Evolutionary conservation across 64 coral and sea anemone species (phyloP).

Genomic region (Pocillopora verrucosa): DNA sequence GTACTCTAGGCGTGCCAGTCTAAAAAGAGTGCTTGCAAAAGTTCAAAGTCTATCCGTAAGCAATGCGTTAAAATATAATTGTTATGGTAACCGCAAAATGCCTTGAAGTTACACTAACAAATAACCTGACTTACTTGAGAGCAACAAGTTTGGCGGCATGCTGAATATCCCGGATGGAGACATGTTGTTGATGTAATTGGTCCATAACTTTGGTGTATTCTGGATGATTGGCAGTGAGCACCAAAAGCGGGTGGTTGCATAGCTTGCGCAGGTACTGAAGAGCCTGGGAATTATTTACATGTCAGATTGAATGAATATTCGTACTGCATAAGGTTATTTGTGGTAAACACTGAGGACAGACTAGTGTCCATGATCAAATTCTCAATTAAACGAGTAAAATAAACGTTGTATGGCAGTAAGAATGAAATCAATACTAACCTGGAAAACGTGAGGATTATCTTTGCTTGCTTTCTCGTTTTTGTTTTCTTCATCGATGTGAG

Average conservation of each 20-base stretch:
- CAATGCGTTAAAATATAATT: neutral
- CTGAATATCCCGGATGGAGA: slow-evolving; percentile 84
- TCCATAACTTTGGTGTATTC: slow-evolving; percentile 84
- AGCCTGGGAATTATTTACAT: slow-evolving; percentile 38
- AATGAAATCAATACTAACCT: slow-evolving; percentile 51
- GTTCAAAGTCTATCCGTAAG: no score
- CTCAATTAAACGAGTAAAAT: no score
- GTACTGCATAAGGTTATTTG: no score
- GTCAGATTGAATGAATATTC: neutral
- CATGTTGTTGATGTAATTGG: slow-evolving; percentile 73
- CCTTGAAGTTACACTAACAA: neutral
- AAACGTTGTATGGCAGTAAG: neutral
- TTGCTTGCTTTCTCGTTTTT: slow-evolving; percentile 64
- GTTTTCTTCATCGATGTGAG: slow-evolving; percentile 44
- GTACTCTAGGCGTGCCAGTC: no score
- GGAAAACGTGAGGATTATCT: slow-evolving; percentile 94
- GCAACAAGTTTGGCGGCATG: slow-evolving; percentile 97
- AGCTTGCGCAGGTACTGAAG: slow-evolving; percentile 98
- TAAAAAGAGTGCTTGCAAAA: no score
- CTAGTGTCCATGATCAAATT: no score
- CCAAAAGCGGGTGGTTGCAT: slow-evolving; percentile 92
- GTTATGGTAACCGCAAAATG: no score
- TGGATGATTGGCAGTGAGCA: slow-evolving; percentile 88
- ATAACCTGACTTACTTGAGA: slow-evolving; percentile 74
- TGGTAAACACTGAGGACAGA: no score